Conservation (phyloP, 2,888 invertebrate species). For the Tethea ocularis region DNA sequence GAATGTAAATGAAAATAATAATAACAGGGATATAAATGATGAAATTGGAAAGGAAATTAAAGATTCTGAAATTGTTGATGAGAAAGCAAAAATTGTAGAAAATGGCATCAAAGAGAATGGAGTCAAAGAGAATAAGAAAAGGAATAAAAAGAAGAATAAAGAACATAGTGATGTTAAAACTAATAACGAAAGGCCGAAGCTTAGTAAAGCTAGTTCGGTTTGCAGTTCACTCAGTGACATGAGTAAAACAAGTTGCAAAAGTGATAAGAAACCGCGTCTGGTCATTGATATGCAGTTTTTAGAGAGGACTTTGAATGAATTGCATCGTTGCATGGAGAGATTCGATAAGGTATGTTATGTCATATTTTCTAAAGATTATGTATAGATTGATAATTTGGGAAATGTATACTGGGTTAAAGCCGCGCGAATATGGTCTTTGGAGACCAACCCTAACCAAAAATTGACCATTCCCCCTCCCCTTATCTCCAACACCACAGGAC, state of each 20-base stretch:
- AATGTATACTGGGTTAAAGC: too few species aligned
- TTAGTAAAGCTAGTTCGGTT: slow-evolving; percentile 62
- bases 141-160: slow-evolving; percentile 20
- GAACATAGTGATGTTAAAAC: slow-evolving; percentile 15
- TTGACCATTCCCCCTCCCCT: too few species aligned
- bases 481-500: too few species aligned
- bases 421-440: too few species aligned
- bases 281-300: slow-evolving; percentile 66
- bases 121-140: slow-evolving; percentile 14
- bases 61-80: not conserved
- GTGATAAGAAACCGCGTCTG: slow-evolving; percentile 26
- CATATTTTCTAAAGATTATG: too few species aligned
- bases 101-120: slow-evolving; percentile 12
- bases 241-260: slow-evolving; percentile 50
- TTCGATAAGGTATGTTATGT: slow-evolving; percentile 48
- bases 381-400: too few species aligned
- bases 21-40: not conserved
- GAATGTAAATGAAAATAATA: not conserved
- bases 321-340: slow-evolving; percentile 72
- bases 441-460: too few species aligned
- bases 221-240: slow-evolving; percentile 69
- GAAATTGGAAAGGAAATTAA: not conserved
- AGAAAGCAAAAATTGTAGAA: not conserved
- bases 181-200: slow-evolving; percentile 37
- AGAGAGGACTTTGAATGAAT: slow-evolving; percentile 82